Evolutionary conservation across 92 coral and sea anemone genomes (phyloP).

Genomic region (Zoanthus sociatus): DNA sequence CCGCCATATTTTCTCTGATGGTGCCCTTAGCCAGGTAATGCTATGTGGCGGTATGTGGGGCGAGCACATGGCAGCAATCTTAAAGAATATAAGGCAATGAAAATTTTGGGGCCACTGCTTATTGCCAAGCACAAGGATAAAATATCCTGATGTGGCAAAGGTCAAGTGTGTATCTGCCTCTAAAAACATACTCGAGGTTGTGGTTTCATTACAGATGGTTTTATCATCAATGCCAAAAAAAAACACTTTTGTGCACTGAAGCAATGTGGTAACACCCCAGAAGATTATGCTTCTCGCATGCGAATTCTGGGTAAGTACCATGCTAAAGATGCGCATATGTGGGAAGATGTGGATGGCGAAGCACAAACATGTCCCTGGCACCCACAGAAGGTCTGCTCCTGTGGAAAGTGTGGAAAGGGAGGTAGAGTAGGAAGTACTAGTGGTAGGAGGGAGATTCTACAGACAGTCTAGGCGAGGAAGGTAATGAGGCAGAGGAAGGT

Average conservation of each 20-base stretch:
- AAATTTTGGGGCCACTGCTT: constrained; percentile 17
- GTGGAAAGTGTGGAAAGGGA: constrained; percentile 27
- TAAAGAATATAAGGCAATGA: constrained; percentile 30
- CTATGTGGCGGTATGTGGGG: constrained; percentile 27
- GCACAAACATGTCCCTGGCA: constrained; percentile 15
- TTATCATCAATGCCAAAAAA: constrained; percentile 11
- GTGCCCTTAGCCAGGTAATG: constrained; percentile 43
- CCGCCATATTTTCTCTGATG: background rate
- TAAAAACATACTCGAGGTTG: background rate
- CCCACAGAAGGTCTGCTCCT: constrained; percentile 21
- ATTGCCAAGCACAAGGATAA: constrained; percentile 26
- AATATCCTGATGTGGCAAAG: constrained; percentile 1
- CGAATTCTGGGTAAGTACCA: constrained; percentile 17
- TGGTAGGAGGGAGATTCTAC: background rate
- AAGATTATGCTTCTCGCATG: constrained; percentile 23
- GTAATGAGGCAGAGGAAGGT: background rate
- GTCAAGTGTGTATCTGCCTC: background rate
- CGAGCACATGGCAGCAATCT: constrained; percentile 16
- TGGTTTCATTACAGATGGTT: constrained; percentile 10
- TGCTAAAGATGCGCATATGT: constrained; percentile 16
- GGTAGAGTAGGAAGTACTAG: background rate
- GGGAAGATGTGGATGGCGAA: constrained; percentile 11
- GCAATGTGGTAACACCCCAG: constrained; percentile 23
- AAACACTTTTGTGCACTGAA: constrained; percentile 35
- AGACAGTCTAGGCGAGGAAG: background rate